Evolutionary conservation across 2,888 invertebrate genomes (phyloP).

Genomic region (Dynastes tityus): DNA sequence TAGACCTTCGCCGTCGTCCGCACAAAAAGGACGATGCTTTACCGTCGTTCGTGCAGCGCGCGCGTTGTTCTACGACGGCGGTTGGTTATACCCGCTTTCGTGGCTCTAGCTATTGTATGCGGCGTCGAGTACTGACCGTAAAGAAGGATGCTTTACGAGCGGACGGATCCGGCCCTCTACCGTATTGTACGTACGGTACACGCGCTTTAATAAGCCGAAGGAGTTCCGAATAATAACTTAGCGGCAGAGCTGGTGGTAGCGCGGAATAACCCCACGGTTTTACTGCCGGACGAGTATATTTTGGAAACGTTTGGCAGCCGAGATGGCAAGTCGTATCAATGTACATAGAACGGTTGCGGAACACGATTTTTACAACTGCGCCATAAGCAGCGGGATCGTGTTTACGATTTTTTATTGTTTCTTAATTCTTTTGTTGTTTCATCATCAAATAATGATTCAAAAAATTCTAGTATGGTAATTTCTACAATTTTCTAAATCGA

Average conservation of each 20-base stretch:
- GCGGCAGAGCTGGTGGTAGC: background rate
- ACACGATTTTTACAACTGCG: slow-evolving; percentile 41
- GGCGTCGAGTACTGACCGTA: slow-evolving; percentile 60
- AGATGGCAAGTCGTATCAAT: slow-evolving; percentile 14
- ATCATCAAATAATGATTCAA: too few relatives aligned
- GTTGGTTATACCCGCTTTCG: slow-evolving; percentile 27
- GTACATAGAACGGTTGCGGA: slow-evolving; percentile 28
- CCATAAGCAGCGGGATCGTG: slow-evolving; percentile 26
- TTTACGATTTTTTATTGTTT: slow-evolving; percentile 24
- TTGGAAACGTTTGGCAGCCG: slow-evolving; percentile 26
- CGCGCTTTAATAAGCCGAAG: slow-evolving; percentile 49
- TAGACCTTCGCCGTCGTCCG: slow-evolving; percentile 8
- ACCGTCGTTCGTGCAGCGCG: background rate
- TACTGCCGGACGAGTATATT: slow-evolving; percentile 26
- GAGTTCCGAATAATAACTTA: slow-evolving; percentile 48
- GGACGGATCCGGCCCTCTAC: slow-evolving; percentile 22
- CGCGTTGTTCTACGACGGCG: slow-evolving; percentile 5
- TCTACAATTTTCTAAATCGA: too few relatives aligned
- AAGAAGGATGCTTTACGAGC: slow-evolving; percentile 63
- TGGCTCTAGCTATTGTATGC: slow-evolving; percentile 60
- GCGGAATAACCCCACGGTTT: slow-evolving; percentile 15
- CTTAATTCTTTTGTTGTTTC: too few relatives aligned
- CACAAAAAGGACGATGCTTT: background rate
- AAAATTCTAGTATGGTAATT: too few relatives aligned
- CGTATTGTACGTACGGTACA: slow-evolving; percentile 16